Percentiles rank a stretch among this genome's conserved stretches.
phyloP scores from a whole-genome alignment of 2,888 invertebrate genomes.

The Physocephala rufipes region DNA sequence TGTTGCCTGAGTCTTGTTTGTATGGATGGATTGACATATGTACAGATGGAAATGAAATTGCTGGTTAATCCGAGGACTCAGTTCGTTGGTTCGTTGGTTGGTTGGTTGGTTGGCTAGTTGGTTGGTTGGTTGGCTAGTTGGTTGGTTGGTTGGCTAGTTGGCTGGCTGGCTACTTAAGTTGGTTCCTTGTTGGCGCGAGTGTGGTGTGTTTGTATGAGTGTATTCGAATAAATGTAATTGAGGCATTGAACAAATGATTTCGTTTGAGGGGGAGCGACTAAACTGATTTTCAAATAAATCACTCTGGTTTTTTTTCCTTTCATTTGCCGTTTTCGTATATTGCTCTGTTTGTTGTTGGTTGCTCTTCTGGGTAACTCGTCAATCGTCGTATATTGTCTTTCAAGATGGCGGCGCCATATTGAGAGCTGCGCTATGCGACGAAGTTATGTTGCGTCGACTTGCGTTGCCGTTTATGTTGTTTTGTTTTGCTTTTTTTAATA shows the following conservation, averaged over 20 bases:
- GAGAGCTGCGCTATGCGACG: background rate
- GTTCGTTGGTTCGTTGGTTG: background rate
- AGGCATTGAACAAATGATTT: constrained; percentile 21
- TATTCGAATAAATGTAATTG: constrained; percentile 21
- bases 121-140: too few species aligned
- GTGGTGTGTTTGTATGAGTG: constrained; percentile 16
- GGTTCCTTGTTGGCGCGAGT: background rate
- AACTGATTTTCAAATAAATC: constrained; percentile 3
- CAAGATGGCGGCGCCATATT: constrained; percentile 47
- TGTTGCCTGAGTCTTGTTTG: background rate
- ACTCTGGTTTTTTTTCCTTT: constrained; percentile 4
- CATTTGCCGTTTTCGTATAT: background rate
- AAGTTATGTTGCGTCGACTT: constrained; percentile 23
- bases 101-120: too few species aligned
- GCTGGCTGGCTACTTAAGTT: constrained; percentile 25
- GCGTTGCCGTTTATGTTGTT: background rate
- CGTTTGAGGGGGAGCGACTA: constrained; percentile 13
- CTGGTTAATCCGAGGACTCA: too few species aligned
- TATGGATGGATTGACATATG: constrained; percentile 4
- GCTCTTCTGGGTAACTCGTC: background rate
- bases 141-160: too few species aligned
- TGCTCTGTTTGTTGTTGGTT: background rate
- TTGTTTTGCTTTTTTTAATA: constrained; percentile 6
- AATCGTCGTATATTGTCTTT: constrained; percentile 41
- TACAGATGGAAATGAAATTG: too few species aligned